Evolutionary conservation across 1,140 invertebrate genomes (phyloP).

Genomic region (Neodiprion pinetum): DNA sequence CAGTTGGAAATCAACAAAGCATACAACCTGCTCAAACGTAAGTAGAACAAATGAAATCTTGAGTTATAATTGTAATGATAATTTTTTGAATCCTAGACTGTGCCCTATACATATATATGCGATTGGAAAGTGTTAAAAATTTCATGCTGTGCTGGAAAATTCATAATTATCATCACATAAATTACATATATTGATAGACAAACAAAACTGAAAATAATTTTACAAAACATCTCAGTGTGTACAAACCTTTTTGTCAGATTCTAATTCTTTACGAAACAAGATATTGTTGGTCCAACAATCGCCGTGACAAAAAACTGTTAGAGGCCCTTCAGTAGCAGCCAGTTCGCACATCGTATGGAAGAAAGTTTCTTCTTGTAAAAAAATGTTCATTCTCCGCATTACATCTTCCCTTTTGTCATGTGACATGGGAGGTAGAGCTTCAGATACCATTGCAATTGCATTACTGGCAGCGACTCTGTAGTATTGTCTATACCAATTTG

Average conservation of each 20-base stretch:
- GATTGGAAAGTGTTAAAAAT: no score
- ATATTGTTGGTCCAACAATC: constrained; percentile 82
- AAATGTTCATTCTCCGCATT: constrained; percentile 66
- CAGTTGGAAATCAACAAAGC: constrained; percentile 75
- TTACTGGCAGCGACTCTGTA: constrained; percentile 70
- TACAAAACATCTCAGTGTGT: background rate
- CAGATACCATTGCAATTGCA: constrained; percentile 71
- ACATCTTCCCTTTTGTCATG: constrained; percentile 63
- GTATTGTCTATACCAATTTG: constrained; percentile 74
- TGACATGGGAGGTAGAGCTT: constrained; percentile 60
- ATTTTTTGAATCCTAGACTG: background rate
- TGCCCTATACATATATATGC: constrained; percentile 23
- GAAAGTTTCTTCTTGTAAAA: constrained; percentile 70
- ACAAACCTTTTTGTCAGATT: constrained; percentile 62
- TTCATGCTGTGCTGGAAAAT: constrained; percentile 27
- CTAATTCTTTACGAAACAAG: constrained; percentile 65
- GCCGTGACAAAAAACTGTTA: constrained; percentile 75
- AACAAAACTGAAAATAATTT: no score
- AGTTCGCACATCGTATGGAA: constrained; percentile 73
- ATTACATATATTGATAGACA: no score
- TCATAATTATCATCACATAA: no score
- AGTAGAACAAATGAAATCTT: constrained; percentile 25
- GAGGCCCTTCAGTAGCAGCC: constrained; percentile 66
- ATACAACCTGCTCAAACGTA: constrained; percentile 62
- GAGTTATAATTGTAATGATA: constrained; percentile 15